Base-by-base conservation (phyloP, 2,888 invertebrate genomes). In the Liodrosophila aerea region DNA sequence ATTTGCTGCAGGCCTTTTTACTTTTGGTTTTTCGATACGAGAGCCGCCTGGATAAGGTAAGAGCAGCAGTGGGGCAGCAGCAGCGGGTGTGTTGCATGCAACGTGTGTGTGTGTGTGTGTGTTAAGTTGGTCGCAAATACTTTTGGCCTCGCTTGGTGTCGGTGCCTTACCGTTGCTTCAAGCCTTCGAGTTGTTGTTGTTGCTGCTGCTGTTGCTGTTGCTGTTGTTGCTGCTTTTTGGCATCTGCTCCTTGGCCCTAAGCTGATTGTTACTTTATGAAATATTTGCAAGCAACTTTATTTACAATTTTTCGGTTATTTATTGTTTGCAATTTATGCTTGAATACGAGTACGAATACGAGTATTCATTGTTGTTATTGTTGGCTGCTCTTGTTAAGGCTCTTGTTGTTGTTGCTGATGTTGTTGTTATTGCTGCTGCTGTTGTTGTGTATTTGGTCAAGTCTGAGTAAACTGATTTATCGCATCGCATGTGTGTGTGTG, bases 231-330 rank as follows among this genome's bases (percentile, higher is more conserved):
- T 67, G 68, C 50, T 67, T 81, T 76, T 78, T 78, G 78, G 78
- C 78, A 78, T 78, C 78, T 78, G 78, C 76, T 85, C 76, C 81
- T 74, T 77, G 68, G 86, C 85, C 86, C 73, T 74, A 82, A 86
- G 82, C 85, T 69, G 75, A 76, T 82, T 85, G 86, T 75, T 85
- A 72, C 82, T 74, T 85, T 85, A 72, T 82, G 82, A 86, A 85
- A 84, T 87, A 87, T 85, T 87, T 87, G 82, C 76, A 76, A 68
- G 86, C 84, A 85, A 78, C 86, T 84, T 76, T 78, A 84, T 86
- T 85, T 87, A 85, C 85, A 86, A 86, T 86, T 86, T 87, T 85
- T 86, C 75, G 71, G 86, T 85, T 85, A 84, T 85, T 87, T 85
- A 85, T 85, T 85, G 82, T 84, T 85, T 75, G 85, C 82, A 83